phyloP scores from a whole-genome alignment of 2,888 invertebrate species.

The Salticus scenicus region DNA sequence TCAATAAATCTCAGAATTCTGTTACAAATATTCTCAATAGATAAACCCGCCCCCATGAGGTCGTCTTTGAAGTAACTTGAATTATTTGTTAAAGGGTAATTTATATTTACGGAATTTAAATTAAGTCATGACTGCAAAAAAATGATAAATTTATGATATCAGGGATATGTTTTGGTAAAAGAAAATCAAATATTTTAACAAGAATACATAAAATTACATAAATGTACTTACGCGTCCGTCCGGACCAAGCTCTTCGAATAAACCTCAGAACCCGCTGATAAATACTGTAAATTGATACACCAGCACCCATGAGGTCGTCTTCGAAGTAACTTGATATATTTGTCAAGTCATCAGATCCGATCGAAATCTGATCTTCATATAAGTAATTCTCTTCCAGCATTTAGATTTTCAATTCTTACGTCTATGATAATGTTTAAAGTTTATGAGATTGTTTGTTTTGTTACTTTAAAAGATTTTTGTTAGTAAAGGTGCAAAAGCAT shows the following conservation, averaged over 20 bases:
- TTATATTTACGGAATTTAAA: too few relatives aligned
- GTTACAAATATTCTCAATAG: conserved; percentile 61
- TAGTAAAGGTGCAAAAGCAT: too few relatives aligned
- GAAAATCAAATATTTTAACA: too few relatives aligned
- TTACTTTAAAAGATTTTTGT: too few relatives aligned
- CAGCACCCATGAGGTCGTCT: conserved; percentile 67
- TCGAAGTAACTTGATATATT: conserved; percentile 59
- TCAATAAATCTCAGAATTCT: conserved; percentile 55
- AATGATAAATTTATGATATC: too few relatives aligned
- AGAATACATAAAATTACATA: too few relatives aligned
- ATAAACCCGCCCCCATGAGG: conserved; percentile 64
- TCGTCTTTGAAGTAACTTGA: conserved; percentile 61
- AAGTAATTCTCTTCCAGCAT: conserved; percentile 52
- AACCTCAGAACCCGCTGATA: conserved; percentile 60
- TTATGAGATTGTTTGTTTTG: too few relatives aligned
- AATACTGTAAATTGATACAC: conserved; percentile 63
- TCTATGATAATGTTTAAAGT: too few relatives aligned
- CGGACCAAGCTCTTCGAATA: conserved; percentile 49
- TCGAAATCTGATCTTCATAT: conserved; percentile 49
- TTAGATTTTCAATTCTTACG: conserved; percentile 13
- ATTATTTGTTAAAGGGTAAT: conserved; percentile 56
- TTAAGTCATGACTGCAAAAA: too few relatives aligned
- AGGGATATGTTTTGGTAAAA: too few relatives aligned
- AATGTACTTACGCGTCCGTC: conserved; percentile 63
- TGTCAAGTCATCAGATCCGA: conserved; percentile 56